A percentile compares a stretch with the other conserved stretches of the same genome.
phyloP scores from a whole-genome alignment of 2,113 vertebrate genomes.

The Tylochromis polylepis region DNA sequence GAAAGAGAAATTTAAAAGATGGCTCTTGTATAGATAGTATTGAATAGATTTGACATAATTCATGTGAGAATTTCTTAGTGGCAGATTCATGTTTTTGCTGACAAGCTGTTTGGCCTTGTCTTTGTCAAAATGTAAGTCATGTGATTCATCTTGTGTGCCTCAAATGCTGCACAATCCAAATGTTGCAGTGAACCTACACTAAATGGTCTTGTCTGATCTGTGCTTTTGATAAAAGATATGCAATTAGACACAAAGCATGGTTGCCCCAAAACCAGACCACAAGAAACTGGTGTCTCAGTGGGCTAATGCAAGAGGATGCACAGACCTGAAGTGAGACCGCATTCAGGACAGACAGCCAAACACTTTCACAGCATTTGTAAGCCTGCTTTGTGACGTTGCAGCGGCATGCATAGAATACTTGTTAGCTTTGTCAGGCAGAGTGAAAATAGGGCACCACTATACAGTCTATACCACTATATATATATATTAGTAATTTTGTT shows the following conservation, averaged over 20 bases:
- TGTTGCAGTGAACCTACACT: background rate
- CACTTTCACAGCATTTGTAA: conserved; percentile 1
- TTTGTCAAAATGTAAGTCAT: background rate
- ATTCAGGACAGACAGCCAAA: background rate
- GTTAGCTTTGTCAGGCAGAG: conserved; percentile 34
- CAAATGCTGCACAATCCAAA: background rate
- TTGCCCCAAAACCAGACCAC: background rate
- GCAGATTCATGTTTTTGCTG: background rate
- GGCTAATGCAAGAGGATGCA: background rate
- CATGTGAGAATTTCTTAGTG: background rate
- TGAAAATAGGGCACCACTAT: no score
- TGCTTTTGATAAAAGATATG: background rate
- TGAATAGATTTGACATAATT: background rate
- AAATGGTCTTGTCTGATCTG: background rate
- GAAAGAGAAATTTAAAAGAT: background rate
- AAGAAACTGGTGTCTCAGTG: background rate
- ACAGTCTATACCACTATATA: no score
- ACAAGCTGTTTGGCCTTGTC: background rate
- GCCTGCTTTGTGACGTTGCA: conserved; percentile 47
- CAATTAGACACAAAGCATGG: background rate
- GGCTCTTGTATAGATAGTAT: background rate
- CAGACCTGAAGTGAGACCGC: background rate
- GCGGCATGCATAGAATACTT: conserved; percentile 50
- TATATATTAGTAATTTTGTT: no score
- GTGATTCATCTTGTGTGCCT: background rate